These are phyloP conservation scores for Oceanites oceanicus DNA, from an alignment of 2,113 vertebrate species.

Conservation along the genomic window DNA sequence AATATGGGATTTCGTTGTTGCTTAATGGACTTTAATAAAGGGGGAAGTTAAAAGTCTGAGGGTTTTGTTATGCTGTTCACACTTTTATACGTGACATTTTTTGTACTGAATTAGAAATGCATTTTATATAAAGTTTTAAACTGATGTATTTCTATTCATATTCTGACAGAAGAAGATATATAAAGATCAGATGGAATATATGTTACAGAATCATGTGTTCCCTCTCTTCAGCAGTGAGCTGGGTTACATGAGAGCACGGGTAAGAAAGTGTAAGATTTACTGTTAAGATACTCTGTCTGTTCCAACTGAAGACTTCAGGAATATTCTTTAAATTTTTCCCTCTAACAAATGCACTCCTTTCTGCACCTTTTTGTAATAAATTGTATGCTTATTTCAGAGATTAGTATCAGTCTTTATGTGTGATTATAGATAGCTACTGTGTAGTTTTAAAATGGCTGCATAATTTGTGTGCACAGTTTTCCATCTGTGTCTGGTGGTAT, in stretches of 20 bases:
- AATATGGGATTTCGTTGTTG: neutral
- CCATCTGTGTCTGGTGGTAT: slow-evolving; percentile 76
- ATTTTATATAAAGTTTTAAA: neutral
- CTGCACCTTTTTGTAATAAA: neutral
- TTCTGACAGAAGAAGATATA: slow-evolving; percentile 94
- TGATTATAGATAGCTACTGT: neutral
- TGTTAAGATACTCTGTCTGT: neutral
- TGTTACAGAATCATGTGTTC: slow-evolving; percentile 98
- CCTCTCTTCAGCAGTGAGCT: slow-evolving; percentile 94
- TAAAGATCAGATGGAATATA: slow-evolving; percentile 99
- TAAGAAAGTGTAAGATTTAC: slow-evolving; percentile 65
- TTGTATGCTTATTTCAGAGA: neutral
- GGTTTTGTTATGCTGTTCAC: neutral
- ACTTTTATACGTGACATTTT: neutral
- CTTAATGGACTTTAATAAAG: neutral
- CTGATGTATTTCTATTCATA: neutral
- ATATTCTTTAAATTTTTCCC: neutral
- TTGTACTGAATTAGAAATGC: neutral
- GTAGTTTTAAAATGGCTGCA: slow-evolving; percentile 56
- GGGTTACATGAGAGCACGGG: slow-evolving; percentile 98
- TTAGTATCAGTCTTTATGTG: neutral
- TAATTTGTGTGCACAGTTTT: slow-evolving; percentile 71
- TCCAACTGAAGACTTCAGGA: neutral
- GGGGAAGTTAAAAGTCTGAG: neutral
- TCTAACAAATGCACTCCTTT: neutral